Evolutionary conservation across 2,797 vertebrate genomes (phyloP), one percentile per base, ranked within the genome.

Genomic region (Trichosurus vulpecula): DNA sequence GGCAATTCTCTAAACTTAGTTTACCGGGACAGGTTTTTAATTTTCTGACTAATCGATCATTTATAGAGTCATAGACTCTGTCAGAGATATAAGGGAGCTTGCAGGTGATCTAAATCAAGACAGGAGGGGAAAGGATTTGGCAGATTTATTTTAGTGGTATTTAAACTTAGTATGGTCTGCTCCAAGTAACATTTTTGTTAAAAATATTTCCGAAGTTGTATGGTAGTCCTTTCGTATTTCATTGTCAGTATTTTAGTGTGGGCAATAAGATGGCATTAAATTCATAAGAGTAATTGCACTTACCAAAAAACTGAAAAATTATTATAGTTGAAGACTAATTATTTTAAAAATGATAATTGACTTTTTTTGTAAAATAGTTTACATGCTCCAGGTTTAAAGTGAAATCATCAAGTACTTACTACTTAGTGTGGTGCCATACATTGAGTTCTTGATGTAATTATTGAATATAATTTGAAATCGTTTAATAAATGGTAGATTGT

Each of bases 401-500:
- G 61, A 74, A 74, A 41, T 74, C 16, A 19, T 22, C 16, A n/a
- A 61, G 30, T 61, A n/a, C 35, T n/a, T 66, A 66, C 16, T n/a
- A 74, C 61, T 74, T 74, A n/a, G 61, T 87, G 3, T 47, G 25
- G 41, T 87, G 22, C 41, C n/a, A 51, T 47, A 87, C 31, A 87
- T 6, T 74, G 35, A 74, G 35, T 41, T 74, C 74, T 27, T 87
- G 41, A 51, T 47, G 41, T 87, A 87, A 87, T 47, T 41, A 93
- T 25, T 74, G 12, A 92, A 61, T 11, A 31, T 94, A 51, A 91
- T 92, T 90, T 94, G 90, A 74, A 91, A 95, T 22, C 93, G 31
- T n/a, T 91, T 95, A 94, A 52, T 91, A 93, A 90, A 95, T 89
- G 4, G 47, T 95, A 54, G 27, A 12, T 51, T 90, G 0, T 95